Base-by-base conservation (phyloP, 1,140 invertebrate genomes). In the Meloidogyne chitwoodi region DNA sequence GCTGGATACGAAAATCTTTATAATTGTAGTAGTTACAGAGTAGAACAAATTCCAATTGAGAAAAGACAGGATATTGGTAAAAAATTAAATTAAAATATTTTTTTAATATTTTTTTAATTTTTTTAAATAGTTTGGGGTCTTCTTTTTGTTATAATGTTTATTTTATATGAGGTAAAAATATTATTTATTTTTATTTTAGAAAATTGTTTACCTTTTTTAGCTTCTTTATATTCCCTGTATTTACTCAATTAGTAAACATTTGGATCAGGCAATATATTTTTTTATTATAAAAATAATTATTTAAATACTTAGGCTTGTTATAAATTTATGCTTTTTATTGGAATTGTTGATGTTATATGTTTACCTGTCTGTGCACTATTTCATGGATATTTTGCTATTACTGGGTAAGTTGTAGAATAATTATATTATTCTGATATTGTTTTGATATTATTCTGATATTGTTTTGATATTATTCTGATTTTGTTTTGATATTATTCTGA, bases 261-360 rank as follows among this genome's bases (percentile, higher is more conserved):
- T 19, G 24, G 69, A 26, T 12, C 64, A 67, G 14, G 41, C 8
- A 44, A 16, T 38, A 8, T 38, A 1, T 44, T 44, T 44, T 19
- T 44, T 16, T 6, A 19, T 44, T 44, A 16, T 44, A 16, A 44
- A 16, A 44, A 44, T 41, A 44, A 16, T 44, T 44, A 44, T 16
- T 44, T 44, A 2, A 16, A 6, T 16, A 44, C 38, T 41, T 16
- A 44, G 48, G 69, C 65, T 31, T 75, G 74, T 34, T 75, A 75
- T 63, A 67, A 69, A 22, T 75, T 75, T 48, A 75, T 75, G 74
- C 38, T 75, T 63, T 75, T 69, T 63, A 75, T 75, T 63, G 74
- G 74, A 27, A 56, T 75, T 34, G 44, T 75, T 44, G 74, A 75
- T 63, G n/a, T 75, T 4, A 48, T 67, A 22, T 67, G 74, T 74